Evolutionary conservation across 1,140 invertebrate genomes (phyloP).

Genomic region (Drosophila takahashii): DNA sequence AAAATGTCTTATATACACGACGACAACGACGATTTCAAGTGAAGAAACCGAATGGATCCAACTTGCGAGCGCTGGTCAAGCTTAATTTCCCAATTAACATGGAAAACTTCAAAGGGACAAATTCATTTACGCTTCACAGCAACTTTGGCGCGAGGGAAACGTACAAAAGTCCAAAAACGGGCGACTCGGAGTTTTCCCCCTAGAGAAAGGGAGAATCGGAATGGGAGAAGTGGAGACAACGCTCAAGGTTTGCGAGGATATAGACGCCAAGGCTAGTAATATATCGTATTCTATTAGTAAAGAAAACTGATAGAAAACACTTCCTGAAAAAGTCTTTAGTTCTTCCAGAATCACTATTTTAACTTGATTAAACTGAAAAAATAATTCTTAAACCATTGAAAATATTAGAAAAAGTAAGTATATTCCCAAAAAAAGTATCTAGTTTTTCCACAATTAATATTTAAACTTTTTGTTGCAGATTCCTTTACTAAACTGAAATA

Average conservation of each 20-base stretch:
- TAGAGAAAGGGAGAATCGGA: slow-evolving; percentile 22
- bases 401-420: no score
- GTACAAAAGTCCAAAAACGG: slow-evolving; percentile 49
- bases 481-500: no score
- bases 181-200: slow-evolving; percentile 18
- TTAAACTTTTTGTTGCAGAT: no score
- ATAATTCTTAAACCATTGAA: no score
- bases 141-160: slow-evolving; percentile 26
- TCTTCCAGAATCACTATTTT: not conserved
- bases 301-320: slow-evolving; percentile 9
- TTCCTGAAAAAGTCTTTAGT: not conserved
- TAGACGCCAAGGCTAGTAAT: slow-evolving; percentile 23
- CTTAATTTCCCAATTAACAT: slow-evolving; percentile 72
- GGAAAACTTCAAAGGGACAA: slow-evolving; percentile 64
- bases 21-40: slow-evolving; percentile 26
- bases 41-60: slow-evolving; percentile 15
- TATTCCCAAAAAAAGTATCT: no score
- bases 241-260: slow-evolving; percentile 18
- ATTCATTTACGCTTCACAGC: slow-evolving; percentile 59
- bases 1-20: slow-evolving; percentile 22
- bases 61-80: slow-evolving; percentile 25
- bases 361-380: no score
- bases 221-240: slow-evolving; percentile 17
- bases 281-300: slow-evolving; percentile 38
- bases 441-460: not conserved